Evolutionary conservation across 2,888 invertebrate species (phyloP).

Genomic region (Gnatocerus cornutus): DNA sequence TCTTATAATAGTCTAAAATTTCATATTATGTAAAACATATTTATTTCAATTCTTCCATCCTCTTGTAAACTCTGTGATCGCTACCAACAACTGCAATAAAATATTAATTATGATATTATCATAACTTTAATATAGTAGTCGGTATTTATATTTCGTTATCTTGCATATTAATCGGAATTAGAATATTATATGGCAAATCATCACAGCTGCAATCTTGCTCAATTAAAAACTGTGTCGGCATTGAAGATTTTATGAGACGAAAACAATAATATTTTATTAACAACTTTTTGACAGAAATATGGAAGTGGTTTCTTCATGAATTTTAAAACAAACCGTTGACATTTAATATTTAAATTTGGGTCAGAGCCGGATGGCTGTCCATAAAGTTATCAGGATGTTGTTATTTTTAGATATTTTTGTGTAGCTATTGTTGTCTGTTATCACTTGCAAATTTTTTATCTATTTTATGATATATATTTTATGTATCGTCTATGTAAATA

Average conservation of each 20-base stretch:
- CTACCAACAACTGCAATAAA: not conserved
- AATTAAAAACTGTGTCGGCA: constrained; percentile 5
- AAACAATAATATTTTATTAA: constrained; percentile 21
- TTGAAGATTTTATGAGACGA: constrained; percentile 24
- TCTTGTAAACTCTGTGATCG: no score
- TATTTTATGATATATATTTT: no score
- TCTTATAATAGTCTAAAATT: no score
- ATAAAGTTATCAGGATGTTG: constrained; percentile 33
- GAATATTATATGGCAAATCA: not conserved
- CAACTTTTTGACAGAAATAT: constrained; percentile 12
- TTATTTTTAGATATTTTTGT: no score
- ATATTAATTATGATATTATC: no score
- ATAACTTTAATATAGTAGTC: no score
- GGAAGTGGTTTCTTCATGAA: constrained; percentile 32
- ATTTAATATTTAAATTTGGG: constrained; percentile 44
- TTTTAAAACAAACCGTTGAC: constrained; percentile 39
- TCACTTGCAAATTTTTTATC: no score
- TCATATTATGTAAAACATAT: no score
- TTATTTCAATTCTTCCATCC: no score
- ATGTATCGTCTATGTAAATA: no score
- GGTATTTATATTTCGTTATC: constrained; percentile 3
- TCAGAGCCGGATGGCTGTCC: constrained; percentile 13
- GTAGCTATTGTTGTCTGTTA: not conserved
- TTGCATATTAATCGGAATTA: constrained; percentile 2
- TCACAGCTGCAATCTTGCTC: not conserved